phyloP scores from a whole-genome alignment of 2,797 vertebrate species.

The Pseudochromis fuscus region DNA sequence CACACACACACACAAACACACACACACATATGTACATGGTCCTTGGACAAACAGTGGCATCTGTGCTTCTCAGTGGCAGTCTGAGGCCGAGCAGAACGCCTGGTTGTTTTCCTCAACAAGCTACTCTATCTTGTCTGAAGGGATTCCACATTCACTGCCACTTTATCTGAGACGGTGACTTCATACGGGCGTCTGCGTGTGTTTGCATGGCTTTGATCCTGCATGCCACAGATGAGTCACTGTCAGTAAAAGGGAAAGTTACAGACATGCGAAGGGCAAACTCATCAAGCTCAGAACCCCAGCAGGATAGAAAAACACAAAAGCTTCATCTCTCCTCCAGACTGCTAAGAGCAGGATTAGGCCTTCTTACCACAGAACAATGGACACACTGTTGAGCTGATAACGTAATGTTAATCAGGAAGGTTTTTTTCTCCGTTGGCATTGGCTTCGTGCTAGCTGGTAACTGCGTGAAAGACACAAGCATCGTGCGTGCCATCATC shows the following conservation, averaged over 20 bases:
- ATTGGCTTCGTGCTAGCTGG: conserved; percentile 19
- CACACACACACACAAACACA: conserved; percentile 15
- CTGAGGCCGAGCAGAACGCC: conserved; percentile 40
- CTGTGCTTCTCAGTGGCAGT: conserved; percentile 69
- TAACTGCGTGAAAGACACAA: conserved; percentile 36
- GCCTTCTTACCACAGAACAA: conserved; percentile 63
- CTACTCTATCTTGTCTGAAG: conserved; percentile 25
- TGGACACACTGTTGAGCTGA: conserved; percentile 59
- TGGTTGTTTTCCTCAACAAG: conserved; percentile 20
- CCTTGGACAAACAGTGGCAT: conserved; percentile 72
- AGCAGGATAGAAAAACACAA: conserved; percentile 57
- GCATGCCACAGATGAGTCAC: conserved; percentile 37
- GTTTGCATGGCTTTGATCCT: conserved; percentile 30
- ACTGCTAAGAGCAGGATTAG: conserved; percentile 71
- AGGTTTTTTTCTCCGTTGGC: conserved; percentile 47
- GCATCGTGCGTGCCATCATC: conserved; percentile 2
- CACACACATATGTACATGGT: conserved; percentile 19
- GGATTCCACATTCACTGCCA: conserved; percentile 13
- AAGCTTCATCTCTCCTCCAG: conserved; percentile 54
- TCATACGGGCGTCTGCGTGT: conserved; percentile 11
- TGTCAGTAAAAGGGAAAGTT: conserved; percentile 49
- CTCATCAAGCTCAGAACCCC: conserved; percentile 59
- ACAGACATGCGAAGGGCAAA: conserved; percentile 66
- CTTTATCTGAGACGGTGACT: conserved; percentile 28
- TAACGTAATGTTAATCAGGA: conserved; percentile 66